Base-by-base conservation (phyloP, 2,797 vertebrate genomes). In the Clarias fuscus region DNA sequence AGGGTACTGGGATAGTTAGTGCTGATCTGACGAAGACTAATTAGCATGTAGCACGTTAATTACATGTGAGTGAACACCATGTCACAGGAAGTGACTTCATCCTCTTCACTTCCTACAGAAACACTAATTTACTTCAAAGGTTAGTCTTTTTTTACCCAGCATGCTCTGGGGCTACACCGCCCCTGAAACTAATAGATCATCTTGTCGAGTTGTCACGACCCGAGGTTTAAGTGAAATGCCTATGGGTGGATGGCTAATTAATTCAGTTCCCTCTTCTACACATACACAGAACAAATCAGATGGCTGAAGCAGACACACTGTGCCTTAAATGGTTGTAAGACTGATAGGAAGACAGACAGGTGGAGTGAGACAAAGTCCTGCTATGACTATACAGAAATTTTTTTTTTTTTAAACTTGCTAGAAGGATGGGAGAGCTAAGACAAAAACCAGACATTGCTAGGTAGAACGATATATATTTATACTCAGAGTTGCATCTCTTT, bases 191-290 rank as follows among this genome's bases (percentile, higher is more conserved):
- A 71, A 84, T 84, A 84, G 83, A 85, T 73, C 61, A 81, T 65
- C 84, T 88, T 58, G 59, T 77, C 17, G 80, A 87, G 33, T 68
- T 84, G 77, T 78, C 81, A 67, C 86, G 77, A 86, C 70, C 84
- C 30, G 62, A 71, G 71, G 64, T 65, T 84, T 82, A 82, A 88
- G 84, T 77, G 43, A 85, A 88, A 86, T 83, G 83, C 82, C 86
- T 75, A 84, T 30, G 83, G 87, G 24, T 71, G 70, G 76, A 89
- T 48, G 48, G 67, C 77, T 87, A 87, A 90, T 90, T 89, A 83
- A 87, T 88, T 89, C 48, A 62, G 85, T 43, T 73, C 68, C 85
- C 11, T 7, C n/a, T 78, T 33, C 67, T 76, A 75, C 73, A 83
- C 76, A 77, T 85, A 80, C 59, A 77, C 58, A 40, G 48, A 48